Evolutionary conservation across 37 sponge, comb jelly and placozoan genomes (phyloP).

Genomic region (Oscarella lobularis): DNA sequence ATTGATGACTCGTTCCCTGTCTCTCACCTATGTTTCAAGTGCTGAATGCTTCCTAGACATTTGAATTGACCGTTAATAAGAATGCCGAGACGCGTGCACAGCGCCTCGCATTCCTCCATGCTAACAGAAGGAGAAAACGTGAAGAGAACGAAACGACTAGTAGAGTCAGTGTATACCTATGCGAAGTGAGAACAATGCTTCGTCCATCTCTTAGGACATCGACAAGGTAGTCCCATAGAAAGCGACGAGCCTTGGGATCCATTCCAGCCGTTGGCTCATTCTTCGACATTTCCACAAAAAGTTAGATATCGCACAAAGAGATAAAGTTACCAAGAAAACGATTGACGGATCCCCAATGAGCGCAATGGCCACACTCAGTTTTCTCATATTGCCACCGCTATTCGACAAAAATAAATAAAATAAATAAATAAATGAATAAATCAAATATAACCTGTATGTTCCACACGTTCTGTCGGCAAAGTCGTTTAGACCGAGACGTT

Average conservation of each 20-base stretch:
- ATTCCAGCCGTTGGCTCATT: constrained; percentile 99
- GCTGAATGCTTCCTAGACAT: constrained; percentile 91
- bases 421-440: not conserved
- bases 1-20: not conserved
- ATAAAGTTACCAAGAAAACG: constrained; percentile 45
- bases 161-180: too few relatives aligned
- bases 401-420: not conserved
- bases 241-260: constrained; percentile 83
- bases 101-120: constrained; percentile 99
- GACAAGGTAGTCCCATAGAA: constrained; percentile 83
- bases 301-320: too few relatives aligned
- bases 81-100: constrained; percentile 89
- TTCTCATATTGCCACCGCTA: constrained; percentile 95
- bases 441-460: constrained; percentile 59
- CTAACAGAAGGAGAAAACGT: too few relatives aligned
- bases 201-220: constrained; percentile 37
- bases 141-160: too few relatives aligned
- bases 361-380: constrained; percentile 88
- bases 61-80: constrained; percentile 96
- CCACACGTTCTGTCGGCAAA: constrained; percentile 77
- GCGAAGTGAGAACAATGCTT: constrained; percentile 67
- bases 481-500: constrained; percentile 64
- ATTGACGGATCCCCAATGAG: constrained; percentile 89
- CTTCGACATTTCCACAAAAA: constrained; percentile 9
- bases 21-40: constrained; percentile 84